These are phyloP conservation scores for Cephonodes hylas DNA, from an alignment of 2,888 invertebrate species.

Conservation along the genomic window DNA sequence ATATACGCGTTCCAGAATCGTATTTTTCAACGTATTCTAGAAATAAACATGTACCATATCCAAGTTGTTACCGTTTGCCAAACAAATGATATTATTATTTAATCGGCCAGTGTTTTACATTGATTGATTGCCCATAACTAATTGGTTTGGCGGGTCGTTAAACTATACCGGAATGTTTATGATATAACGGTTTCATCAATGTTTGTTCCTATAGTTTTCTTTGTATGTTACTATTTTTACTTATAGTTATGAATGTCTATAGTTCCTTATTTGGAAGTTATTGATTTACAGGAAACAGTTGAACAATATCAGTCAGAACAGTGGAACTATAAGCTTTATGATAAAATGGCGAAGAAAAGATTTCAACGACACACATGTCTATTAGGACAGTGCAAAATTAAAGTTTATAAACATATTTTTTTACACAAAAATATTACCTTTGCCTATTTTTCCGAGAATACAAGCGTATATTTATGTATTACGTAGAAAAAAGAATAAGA, in stretches of 20 bases:
- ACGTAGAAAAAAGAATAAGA: no score
- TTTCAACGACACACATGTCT: not conserved
- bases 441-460: not conserved
- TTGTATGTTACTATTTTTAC: not conserved
- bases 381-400: no score
- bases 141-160: slow-evolving; percentile 4
- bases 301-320: no score
- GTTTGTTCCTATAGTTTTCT: not conserved
- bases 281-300: no score
- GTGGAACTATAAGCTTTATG: not conserved
- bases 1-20: not conserved
- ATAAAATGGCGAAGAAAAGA: not conserved
- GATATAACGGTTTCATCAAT: slow-evolving; percentile 12
- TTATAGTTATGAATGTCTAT: not conserved
- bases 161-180: slow-evolving; percentile 1
- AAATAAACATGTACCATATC: not conserved
- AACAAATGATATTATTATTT: not conserved
- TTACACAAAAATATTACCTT: not conserved
- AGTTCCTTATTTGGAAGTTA: no score
- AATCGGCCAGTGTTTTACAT: not conserved
- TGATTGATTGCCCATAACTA: slow-evolving; percentile 10
- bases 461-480: no score
- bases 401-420: no score
- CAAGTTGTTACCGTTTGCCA: not conserved
- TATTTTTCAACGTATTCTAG: not conserved